Evolutionary conservation across 2,797 vertebrate species (phyloP).

Genomic region (Peromyscus attwateri): DNA sequence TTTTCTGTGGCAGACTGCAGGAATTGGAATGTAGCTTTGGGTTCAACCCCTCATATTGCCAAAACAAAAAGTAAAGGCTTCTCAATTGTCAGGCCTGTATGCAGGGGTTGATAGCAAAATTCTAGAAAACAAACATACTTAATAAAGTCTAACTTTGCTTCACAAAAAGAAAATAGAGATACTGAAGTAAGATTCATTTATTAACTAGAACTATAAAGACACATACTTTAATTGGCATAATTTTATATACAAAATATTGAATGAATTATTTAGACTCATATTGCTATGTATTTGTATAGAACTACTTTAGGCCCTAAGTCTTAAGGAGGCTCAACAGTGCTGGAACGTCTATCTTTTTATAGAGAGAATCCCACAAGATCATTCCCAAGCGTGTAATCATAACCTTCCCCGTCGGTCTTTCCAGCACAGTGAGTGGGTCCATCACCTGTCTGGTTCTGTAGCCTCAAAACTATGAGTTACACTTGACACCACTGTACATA

Average conservation of each 20-base stretch:
- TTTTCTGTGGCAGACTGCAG: not conserved
- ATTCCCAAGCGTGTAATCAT: not conserved
- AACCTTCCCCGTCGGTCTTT: not conserved
- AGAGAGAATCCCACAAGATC: not conserved
- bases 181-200: not conserved
- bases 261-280: conserved; percentile 8
- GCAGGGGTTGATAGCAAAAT: not conserved
- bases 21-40: not conserved
- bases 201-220: not conserved
- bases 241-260: not conserved
- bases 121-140: not conserved
- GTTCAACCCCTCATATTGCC: too few relatives aligned
- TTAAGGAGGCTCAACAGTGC: not conserved
- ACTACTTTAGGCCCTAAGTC: not conserved
- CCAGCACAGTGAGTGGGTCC: not conserved
- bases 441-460: not conserved
- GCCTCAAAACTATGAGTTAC: not conserved
- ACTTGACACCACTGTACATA: not conserved
- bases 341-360: not conserved
- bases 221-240: not conserved
- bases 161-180: not conserved
- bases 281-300: conserved; percentile 26
- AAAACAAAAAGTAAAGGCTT: conserved; percentile 1
- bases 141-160: not conserved
- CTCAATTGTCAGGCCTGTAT: not conserved